Conservation (phyloP, 2,113 vertebrate species). For the Smithornis capensis region DNA sequence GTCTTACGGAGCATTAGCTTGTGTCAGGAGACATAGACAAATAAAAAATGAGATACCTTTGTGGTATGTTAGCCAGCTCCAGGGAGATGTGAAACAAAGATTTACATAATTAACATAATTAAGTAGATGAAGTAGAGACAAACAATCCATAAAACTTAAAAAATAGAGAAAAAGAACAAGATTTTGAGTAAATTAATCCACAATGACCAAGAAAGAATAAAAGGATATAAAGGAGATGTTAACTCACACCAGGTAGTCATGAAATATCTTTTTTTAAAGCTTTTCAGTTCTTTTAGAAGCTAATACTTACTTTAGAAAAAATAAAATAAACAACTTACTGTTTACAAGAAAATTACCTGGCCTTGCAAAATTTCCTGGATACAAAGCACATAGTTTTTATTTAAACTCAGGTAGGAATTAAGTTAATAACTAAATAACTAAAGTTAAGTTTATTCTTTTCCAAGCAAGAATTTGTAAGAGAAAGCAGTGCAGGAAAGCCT, state of each 20-base stretch:
- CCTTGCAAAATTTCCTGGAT: not conserved
- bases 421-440: no score
- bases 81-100: not conserved
- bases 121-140: not conserved
- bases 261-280: not conserved
- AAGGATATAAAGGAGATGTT: not conserved
- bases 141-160: not conserved
- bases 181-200: not conserved
- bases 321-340: not conserved
- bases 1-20: not conserved
- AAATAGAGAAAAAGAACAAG: not conserved
- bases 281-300: not conserved
- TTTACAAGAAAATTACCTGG: not conserved
- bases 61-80: not conserved
- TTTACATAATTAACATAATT: not conserved
- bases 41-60: not conserved
- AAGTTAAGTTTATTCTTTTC: not conserved
- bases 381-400: not conserved
- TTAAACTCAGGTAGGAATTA: no score
- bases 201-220: not conserved
- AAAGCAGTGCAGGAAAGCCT: not conserved
- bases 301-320: not conserved
- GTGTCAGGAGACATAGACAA: not conserved
- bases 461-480: not conserved
- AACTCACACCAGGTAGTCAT: not conserved